Evolutionary conservation across 2,888 invertebrate species (phyloP), one percentile per base, ranked within the genome.

Genomic region (Choristoneura rosaceana): DNA sequence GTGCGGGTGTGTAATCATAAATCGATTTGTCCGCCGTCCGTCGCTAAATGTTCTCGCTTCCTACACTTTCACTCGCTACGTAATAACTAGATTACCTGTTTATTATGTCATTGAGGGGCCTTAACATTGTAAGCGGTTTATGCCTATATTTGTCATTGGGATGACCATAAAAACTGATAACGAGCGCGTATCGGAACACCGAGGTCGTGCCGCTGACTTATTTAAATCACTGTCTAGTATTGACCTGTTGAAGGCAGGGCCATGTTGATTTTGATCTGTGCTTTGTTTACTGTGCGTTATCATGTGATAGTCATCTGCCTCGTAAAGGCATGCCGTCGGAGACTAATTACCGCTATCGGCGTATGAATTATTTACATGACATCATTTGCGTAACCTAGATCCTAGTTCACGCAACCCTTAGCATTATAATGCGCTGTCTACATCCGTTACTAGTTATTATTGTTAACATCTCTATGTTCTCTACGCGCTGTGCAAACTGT

Each of bases 1-100:
- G 67, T 71, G 67, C 55, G 63, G 58, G 47, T 62, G 59, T 58
- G 64, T 69, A 73, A 62, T 73, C 66, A 58, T 70, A 47, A 59
- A 52, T 52, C 68, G 63, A 73, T 69, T 67, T 71, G 77, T 68
- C 73, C 74, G 76, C 71, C 75, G 76, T 79, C 79, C 77, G 78
- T 79, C 79, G 76, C 75, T 77, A 76, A 70, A 68, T 70, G 73
- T 73, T 73, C 77, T 77, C 55, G 79, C 75, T 84, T 84, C 81
- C 82, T 80, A 76, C 81, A 85, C 85, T 85, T 86, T 85, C 85
- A 81, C 85, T 83, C 59, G 41, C 55, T 45, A 59, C 74, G 74
- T 74, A 75, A 74, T 71, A 78, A 81, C 82, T 81, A 80, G 80
- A 82, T 79, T 64, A 75, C 69, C 73, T 77, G 67, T 47, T 67